These are phyloP conservation scores for Blomia tropicalis DNA, from an alignment of 2,888 invertebrate species.

Conservation along the genomic window DNA sequence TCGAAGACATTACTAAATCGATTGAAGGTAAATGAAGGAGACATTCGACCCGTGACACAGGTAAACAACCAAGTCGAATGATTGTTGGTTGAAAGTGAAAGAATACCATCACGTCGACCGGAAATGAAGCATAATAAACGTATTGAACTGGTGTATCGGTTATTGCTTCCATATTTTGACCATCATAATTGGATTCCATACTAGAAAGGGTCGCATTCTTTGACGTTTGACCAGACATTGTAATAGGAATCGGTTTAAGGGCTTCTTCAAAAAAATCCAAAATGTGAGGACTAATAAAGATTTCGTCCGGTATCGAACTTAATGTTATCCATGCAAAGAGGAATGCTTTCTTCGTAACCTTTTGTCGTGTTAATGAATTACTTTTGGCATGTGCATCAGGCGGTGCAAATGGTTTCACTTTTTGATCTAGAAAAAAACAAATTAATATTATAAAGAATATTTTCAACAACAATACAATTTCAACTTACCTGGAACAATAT, in stretches of 20 bases:
- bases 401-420: not conserved
- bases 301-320: conserved; percentile 92
- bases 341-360: conserved; percentile 64
- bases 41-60: conserved; percentile 86
- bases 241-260: conserved; percentile 71
- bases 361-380: conserved; percentile 7
- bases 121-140: conserved; percentile 56
- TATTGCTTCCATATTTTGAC: not conserved
- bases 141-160: conserved; percentile 30
- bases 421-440: not conserved
- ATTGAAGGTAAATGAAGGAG: conserved; percentile 87
- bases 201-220: conserved; percentile 10
- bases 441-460: not conserved
- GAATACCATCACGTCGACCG: conserved; percentile 94
- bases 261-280: conserved; percentile 93
- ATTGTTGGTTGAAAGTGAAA: conserved; percentile 96
- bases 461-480: too few relatives aligned
- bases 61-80: conserved; percentile 85
- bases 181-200: not conserved
- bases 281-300: conserved; percentile 89
- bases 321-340: conserved; percentile 88
- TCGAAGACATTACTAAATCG: conserved; percentile 89
- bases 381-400: not conserved
- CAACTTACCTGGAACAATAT: not conserved
- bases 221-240: conserved; percentile 27